These are phyloP conservation scores for Gouania willdenowi DNA, from an alignment of 2,797 vertebrate species.

Conservation along the genomic window DNA sequence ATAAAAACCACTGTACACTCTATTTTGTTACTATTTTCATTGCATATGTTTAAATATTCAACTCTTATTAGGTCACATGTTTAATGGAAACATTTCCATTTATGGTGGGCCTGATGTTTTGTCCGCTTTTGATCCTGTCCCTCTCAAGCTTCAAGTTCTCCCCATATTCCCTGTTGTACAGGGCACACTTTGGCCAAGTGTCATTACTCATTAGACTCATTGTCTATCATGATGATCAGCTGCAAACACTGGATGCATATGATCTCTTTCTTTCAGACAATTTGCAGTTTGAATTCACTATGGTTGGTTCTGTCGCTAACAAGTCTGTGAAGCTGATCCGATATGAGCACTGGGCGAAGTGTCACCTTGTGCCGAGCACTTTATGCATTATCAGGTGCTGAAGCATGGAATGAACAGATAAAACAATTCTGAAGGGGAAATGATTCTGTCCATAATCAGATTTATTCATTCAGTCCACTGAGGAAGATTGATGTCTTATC, in stretches of 20 bases:
- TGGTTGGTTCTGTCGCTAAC: constrained; percentile 25
- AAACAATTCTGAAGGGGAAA: constrained; percentile 81
- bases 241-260: background rate
- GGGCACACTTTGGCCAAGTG: too few species aligned
- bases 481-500: constrained; percentile 81
- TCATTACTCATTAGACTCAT: too few species aligned
- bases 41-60: too few species aligned
- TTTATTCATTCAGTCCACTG: constrained; percentile 77
- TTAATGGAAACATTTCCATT: too few species aligned
- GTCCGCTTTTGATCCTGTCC: too few species aligned
- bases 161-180: too few species aligned
- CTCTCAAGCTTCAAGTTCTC: too few species aligned
- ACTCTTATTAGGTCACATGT: too few species aligned
- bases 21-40: too few species aligned
- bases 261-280: background rate
- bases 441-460: constrained; percentile 80
- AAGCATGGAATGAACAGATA: constrained; percentile 73
- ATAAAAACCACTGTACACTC: too few species aligned
- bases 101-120: too few species aligned
- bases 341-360: constrained; percentile 23
- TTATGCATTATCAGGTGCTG: constrained; percentile 62
- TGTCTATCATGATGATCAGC: too few species aligned
- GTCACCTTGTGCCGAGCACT: constrained; percentile 52
- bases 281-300: constrained; percentile 22
- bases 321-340: constrained; percentile 16